Evolutionary conservation across 2,888 invertebrate species (phyloP), one percentile per base, ranked within the genome.

Genomic region (Lomographa bimaculata): DNA sequence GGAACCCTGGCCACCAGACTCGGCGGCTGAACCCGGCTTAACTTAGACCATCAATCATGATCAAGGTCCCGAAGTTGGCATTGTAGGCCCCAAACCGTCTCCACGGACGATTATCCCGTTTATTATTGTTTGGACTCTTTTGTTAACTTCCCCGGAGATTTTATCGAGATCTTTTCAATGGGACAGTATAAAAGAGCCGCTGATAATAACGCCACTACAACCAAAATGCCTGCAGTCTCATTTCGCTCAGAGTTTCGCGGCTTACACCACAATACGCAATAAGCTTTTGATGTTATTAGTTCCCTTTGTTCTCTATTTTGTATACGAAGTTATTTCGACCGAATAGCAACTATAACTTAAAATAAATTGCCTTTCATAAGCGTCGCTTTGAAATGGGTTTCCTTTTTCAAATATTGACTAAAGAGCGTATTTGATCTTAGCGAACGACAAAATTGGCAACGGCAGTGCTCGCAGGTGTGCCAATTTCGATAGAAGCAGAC

Each of bases 41-140:
- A 54, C 43, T 54, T 49, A 20, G 16, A 28, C 34, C 50, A 57
- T 57, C 57, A 52, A 52, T 57, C 57, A 57, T 40, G 54, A 50
- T 45, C 48, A 47, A 30, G 50, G 45, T 40, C 45, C 40, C 25
- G 42, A 52, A 52, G 38, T 56, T 53, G 36, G 45, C 46, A 46
- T 48, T 48, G 37, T 42, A 40, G 42, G 44, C 39, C 26, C 33
- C 34, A 26, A 32, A 29, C 45, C 23, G 41, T 28, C 33, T 33
- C 35, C 28, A 23, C 27, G 24, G 33, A 43, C 50, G 48, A 52
- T 52, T 52, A 49, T 50, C 54, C 54, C 48, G 48, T 43, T 51
- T 48, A 48, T 48, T 57, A 52, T 52, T 54, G 48, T 52, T 49
- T 49, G 48, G 46, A 44, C 38, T 45, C 57, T 52, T 56, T 57